phyloP scores from a whole-genome alignment of 2,113 vertebrate species.

The Menura novaehollandiae region DNA sequence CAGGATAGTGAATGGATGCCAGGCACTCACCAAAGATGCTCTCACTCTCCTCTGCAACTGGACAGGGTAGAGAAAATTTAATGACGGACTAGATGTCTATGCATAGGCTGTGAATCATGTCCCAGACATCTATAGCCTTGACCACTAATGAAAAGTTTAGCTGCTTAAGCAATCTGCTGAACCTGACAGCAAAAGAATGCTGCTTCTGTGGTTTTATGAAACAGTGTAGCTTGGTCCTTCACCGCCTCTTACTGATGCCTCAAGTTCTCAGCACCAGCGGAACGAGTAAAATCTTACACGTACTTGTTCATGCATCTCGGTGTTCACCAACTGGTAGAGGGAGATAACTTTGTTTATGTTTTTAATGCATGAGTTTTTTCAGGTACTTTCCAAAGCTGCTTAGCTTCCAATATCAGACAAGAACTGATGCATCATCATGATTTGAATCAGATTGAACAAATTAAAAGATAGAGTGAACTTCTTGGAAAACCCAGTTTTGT shows the following conservation, averaged over 20 bases:
- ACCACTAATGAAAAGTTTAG: neutral
- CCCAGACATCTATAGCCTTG: neutral
- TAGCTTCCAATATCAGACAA: neutral
- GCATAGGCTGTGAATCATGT: neutral
- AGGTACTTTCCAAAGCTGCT: neutral
- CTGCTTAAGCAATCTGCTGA: neutral
- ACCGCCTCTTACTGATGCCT: neutral
- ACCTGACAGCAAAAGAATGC: neutral
- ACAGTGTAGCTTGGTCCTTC: neutral
- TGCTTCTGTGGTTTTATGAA: neutral
- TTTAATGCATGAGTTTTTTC: neutral
- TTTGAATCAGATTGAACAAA: neutral
- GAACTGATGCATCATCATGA: neutral
- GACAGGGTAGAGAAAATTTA: too few relatives aligned
- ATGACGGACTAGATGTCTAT: neutral
- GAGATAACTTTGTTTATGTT: neutral
- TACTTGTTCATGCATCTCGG: neutral
- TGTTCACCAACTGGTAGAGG: neutral
- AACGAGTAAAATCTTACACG: neutral
- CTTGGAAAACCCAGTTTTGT: neutral
- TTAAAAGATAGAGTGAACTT: neutral
- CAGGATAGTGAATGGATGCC: neutral
- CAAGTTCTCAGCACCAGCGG: neutral
- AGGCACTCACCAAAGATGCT: too few relatives aligned
- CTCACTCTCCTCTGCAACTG: too few relatives aligned